phyloP scores from a whole-genome alignment of 2,888 invertebrate species.

The Morpho deidamia region DNA sequence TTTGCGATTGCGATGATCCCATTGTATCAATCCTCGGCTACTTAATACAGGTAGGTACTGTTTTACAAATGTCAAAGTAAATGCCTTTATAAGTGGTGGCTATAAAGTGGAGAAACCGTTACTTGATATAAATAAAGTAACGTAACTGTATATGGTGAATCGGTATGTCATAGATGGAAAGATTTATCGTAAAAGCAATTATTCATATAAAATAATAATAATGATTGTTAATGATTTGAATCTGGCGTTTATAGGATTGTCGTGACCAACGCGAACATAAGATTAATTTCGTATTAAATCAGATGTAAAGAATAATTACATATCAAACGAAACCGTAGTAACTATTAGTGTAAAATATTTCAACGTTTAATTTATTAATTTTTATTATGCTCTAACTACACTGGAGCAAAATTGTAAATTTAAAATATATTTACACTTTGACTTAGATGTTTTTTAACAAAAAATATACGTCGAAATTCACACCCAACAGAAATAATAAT shows the following conservation, averaged over 20 bases:
- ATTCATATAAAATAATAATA: slow-evolving; percentile 12
- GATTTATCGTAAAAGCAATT: slow-evolving; percentile 5
- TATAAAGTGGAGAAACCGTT: not conserved
- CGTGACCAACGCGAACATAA: slow-evolving; percentile 4
- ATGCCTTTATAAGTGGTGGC: slow-evolving; percentile 1
- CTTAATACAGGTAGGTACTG: not conserved
- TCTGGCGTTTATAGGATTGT: not conserved
- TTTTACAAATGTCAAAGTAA: slow-evolving; percentile 3
- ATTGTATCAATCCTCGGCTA: too few relatives aligned
- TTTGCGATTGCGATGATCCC: too few relatives aligned
- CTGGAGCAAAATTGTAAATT: too few relatives aligned
- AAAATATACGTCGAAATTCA: not conserved
- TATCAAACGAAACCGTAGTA: too few relatives aligned
- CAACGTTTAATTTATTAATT: too few relatives aligned
- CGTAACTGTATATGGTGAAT: not conserved
- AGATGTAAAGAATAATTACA: too few relatives aligned
- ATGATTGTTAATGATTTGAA: slow-evolving; percentile 6
- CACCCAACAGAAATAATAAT: not conserved
- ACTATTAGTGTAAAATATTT: too few relatives aligned
- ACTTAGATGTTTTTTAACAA: too few relatives aligned
- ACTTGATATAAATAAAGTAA: too few relatives aligned
- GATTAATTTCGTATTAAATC: slow-evolving; percentile 6
- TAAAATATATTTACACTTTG: too few relatives aligned
- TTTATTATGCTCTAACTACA: too few relatives aligned
- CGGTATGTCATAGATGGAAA: slow-evolving; percentile 2